A percentile compares a stretch with the other conserved stretches of the same genome.
Evolutionary conservation across 1,140 invertebrate species (phyloP).

Genomic region (Drosophila sechellia): DNA sequence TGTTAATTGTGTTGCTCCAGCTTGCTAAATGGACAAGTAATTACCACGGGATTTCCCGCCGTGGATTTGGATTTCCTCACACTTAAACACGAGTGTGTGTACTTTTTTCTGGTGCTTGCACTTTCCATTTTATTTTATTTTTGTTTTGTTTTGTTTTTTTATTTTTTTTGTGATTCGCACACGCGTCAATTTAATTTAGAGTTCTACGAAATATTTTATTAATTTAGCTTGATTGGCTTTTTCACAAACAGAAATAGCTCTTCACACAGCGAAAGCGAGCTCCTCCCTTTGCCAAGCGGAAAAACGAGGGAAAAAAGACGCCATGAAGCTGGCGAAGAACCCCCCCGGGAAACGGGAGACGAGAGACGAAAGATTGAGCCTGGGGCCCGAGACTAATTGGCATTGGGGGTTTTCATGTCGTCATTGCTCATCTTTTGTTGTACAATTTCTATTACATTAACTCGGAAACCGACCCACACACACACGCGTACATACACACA

Average conservation of each 20-base stretch:
- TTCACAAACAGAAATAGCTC: slow-evolving; percentile 68
- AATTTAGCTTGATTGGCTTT: slow-evolving; percentile 82
- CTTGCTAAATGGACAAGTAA: slow-evolving; percentile 49
- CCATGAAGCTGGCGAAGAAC: neutral
- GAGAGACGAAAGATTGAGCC: slow-evolving; percentile 1
- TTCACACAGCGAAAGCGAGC: slow-evolving; percentile 18
- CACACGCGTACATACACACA: slow-evolving; percentile 12
- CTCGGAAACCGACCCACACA: slow-evolving; percentile 37
- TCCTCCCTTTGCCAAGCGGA: neutral
- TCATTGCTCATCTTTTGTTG: slow-evolving; percentile 79
- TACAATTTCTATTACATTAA: slow-evolving; percentile 81
- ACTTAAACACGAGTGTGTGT: neutral
- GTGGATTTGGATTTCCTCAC: slow-evolving; percentile 27
- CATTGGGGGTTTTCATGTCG: slow-evolving; percentile 77
- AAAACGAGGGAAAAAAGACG: no score
- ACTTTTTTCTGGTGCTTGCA: slow-evolving; percentile 11
- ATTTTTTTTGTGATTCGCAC: slow-evolving; percentile 55
- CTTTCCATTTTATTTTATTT: slow-evolving; percentile 32
- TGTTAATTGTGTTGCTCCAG: slow-evolving; percentile 45
- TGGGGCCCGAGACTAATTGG: slow-evolving; percentile 60
- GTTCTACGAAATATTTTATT: slow-evolving; percentile 81
- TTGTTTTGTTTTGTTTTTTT: slow-evolving; percentile 48
- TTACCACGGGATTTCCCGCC: slow-evolving; percentile 43
- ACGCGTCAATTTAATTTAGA: slow-evolving; percentile 80
- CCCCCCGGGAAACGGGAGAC: no score